These are phyloP conservation scores for Elymnias hypermnestra DNA, from an alignment of 1,140 invertebrate genomes.

Conservation along the genomic window DNA sequence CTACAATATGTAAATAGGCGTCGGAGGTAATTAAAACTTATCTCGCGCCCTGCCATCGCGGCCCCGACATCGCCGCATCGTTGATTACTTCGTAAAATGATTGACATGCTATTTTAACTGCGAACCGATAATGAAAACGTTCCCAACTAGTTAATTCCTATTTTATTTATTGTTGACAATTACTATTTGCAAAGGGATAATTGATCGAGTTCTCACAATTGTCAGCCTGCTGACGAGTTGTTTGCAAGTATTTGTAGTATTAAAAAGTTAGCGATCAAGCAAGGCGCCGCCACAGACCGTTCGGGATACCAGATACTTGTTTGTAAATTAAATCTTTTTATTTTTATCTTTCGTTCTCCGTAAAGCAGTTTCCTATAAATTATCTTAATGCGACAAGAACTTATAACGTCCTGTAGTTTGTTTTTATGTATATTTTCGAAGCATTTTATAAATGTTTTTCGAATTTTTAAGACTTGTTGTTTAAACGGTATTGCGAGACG, in stretches of 20 bases:
- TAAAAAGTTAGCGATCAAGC: constrained; percentile 42
- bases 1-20: constrained; percentile 71
- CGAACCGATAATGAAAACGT: constrained; percentile 66
- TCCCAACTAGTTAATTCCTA: constrained; percentile 50
- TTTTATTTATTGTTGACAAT: constrained; percentile 67
- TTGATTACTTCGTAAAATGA: constrained; percentile 69
- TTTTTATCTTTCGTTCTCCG: constrained; percentile 42
- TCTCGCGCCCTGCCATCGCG: constrained; percentile 54
- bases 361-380: constrained; percentile 43
- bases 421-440: constrained; percentile 27
- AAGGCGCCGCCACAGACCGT: constrained; percentile 45
- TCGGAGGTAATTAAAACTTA: constrained; percentile 72
- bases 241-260: constrained; percentile 57
- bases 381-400: constrained; percentile 66
- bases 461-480: constrained; percentile 36
- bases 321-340: constrained; percentile 41
- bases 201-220: constrained; percentile 74
- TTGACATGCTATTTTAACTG: constrained; percentile 67
- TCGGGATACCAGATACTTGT: constrained; percentile 40
- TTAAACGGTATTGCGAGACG: constrained; percentile 41
- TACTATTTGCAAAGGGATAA: constrained; percentile 68
- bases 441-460: constrained; percentile 41
- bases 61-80: constrained; percentile 41
- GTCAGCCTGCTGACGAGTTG: constrained; percentile 59
- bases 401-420: constrained; percentile 41